Evolutionary conservation across 1,140 invertebrate genomes (phyloP), one percentile per base, ranked within the genome.

Genomic region (Heliconius himera): DNA sequence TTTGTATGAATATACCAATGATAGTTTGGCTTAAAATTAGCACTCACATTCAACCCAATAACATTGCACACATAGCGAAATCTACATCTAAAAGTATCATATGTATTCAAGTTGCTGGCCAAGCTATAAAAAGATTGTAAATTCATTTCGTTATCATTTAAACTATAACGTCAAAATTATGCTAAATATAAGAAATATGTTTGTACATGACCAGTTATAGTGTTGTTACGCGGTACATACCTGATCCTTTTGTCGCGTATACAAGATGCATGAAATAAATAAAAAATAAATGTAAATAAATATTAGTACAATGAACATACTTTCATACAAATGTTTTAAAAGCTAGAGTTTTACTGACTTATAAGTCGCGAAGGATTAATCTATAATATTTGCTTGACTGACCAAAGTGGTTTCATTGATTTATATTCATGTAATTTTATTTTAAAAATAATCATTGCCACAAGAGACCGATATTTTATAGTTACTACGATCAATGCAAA

Each of bases 201-300:
- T 66, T 66, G 60, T 66, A 66, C 60, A 66, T 29, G n/a, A 26
- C 26, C 60, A 66, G 2, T 66, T 66, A 29, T 66, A 22, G 29
- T 13, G 60, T 66, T 13, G 60, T 66, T 29, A 66, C 26, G 26
- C n/a, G 11, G 60, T 83, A 91, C 91, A 87, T 91, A 92, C 91
- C 91, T 92, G 91, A 84, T 92, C 91, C 91, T 92, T 82, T 73
- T 75, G 20, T 70, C 73, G 73, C 60, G 74, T 77, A 72, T 73
- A 56, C 78, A 74, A 77, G 73, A 78, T 82, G 89, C 91, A 92
- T 92, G 90, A 85, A 93, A 92, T 84, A 93, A 90, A 88, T 81
- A 76, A 81, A 84, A 13, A 81, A 71, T n/a, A 51, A 51, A 20
- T 51, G 33, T 79, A 36, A 51, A 29, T 38, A 72, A 22, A 72